A percentile compares a stretch with the other conserved stretches of the same genome.
These are phyloP conservation scores for Engystomops pustulosus DNA, from an alignment of 2,113 vertebrate genomes.

Conservation along the genomic window DNA sequence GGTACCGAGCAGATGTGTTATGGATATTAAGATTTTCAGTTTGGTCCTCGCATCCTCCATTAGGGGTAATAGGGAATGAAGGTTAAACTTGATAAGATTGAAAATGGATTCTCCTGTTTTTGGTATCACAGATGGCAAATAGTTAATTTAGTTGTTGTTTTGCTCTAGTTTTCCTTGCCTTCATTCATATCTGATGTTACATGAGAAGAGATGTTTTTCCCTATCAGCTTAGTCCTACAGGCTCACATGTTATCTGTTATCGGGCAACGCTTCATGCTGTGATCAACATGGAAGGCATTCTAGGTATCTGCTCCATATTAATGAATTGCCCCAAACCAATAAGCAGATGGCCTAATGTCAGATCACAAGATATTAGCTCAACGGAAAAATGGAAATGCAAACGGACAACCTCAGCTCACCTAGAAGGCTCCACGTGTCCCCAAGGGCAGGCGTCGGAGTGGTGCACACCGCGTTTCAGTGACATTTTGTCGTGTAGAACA, in stretches of 20 bases:
- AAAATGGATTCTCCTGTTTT: no score
- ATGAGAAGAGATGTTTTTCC: background rate
- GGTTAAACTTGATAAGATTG: no score
- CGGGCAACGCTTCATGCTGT: background rate
- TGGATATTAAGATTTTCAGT: no score
- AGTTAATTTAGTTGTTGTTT: background rate
- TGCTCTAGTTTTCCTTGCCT: background rate
- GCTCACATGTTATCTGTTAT: conserved; percentile 12
- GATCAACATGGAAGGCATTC: background rate
- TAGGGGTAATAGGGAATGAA: no score
- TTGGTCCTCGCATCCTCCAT: no score
- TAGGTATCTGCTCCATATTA: conserved; percentile 37
- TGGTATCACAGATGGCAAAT: no score
- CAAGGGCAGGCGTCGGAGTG: background rate
- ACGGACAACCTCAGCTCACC: conserved; percentile 46
- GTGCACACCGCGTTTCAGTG: background rate
- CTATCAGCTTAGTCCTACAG: background rate
- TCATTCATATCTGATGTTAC: conserved; percentile 11
- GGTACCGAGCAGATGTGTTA: no score
- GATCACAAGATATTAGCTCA: conserved; percentile 23
- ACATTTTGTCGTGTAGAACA: background rate
- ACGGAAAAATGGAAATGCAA: conserved; percentile 41
- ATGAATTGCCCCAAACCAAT: conserved; percentile 40
- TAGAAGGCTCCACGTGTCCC: background rate
- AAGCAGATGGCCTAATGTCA: conserved; percentile 49